Conservation (phyloP, 1,140 invertebrate species). For the Penaeus vannamei region DNA sequence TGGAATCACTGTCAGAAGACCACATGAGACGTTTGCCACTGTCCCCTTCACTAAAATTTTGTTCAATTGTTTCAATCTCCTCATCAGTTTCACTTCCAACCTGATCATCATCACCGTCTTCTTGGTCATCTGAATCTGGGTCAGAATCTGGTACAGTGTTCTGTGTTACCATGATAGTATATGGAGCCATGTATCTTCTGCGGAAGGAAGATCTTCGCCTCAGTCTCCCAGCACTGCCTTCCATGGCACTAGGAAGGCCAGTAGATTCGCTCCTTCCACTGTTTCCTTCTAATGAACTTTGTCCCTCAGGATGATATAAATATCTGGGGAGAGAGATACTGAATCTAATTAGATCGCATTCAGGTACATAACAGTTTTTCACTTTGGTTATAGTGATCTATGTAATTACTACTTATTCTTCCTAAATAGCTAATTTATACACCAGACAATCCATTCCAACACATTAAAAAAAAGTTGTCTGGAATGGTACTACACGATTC, state of each 20-base stretch:
- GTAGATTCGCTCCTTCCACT: neutral
- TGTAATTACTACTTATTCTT: no score
- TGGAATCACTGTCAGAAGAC: constrained; percentile 53
- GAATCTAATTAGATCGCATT: no score
- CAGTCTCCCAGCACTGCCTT: constrained; percentile 1
- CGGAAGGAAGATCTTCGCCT: constrained; percentile 26
- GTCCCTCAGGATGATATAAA: constrained; percentile 52
- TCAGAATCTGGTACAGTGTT: constrained; percentile 51
- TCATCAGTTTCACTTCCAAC: constrained; percentile 47
- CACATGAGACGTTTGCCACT: constrained; percentile 48
- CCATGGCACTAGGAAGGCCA: constrained; percentile 14
- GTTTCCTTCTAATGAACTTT: constrained; percentile 37
- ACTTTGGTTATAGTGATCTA: no score
- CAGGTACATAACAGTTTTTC: no score
- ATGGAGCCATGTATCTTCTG: constrained; percentile 54
- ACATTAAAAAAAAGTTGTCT: no score
- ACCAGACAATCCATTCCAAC: no score
- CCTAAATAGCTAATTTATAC: no score
- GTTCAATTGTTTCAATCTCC: constrained; percentile 26
- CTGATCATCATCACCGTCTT: neutral
- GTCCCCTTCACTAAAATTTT: constrained; percentile 1
- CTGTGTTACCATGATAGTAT: constrained; percentile 57
- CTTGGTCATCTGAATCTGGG: constrained; percentile 52
- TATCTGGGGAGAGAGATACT: constrained; percentile 40
- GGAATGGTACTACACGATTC: no score